phyloP scores from a whole-genome alignment of 2,888 invertebrate species.

The Sturmia bella region DNA sequence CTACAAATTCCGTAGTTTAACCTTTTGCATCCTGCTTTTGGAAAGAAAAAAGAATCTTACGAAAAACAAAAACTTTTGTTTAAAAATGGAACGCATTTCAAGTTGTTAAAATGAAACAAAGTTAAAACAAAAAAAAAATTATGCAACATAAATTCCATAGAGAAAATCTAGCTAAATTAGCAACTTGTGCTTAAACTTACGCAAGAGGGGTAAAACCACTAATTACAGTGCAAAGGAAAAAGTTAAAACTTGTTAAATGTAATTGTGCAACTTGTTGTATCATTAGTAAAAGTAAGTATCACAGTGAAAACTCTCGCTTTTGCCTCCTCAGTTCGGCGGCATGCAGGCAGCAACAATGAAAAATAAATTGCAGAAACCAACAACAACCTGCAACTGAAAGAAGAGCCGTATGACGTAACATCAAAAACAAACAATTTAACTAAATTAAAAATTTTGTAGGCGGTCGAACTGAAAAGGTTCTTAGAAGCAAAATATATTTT shows the following conservation, averaged over 20 bases:
- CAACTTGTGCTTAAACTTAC: conserved; percentile 50
- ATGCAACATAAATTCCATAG: conserved; percentile 39
- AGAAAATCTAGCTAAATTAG: conserved; percentile 63
- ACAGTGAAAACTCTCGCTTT: conserved; percentile 47
- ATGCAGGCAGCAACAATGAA: conserved; percentile 1
- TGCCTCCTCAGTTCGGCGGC: conserved; percentile 14
- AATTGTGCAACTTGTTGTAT: conserved; percentile 58
- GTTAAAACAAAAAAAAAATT: neutral
- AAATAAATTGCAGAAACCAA: neutral
- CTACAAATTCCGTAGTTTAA: conserved; percentile 10
- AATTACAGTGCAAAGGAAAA: conserved; percentile 50
- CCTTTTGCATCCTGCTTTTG: conserved; percentile 2
- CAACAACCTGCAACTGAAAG: conserved; percentile 20
- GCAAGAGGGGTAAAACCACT: conserved; percentile 46
- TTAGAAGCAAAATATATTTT: too few relatives aligned
- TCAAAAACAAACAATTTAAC: conserved; percentile 22
- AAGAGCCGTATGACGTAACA: conserved; percentile 22
- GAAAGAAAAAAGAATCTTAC: neutral
- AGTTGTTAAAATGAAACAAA: neutral
- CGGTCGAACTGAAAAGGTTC: neutral
- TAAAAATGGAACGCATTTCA: too few relatives aligned
- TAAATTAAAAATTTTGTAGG: neutral
- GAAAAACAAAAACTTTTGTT: conserved; percentile 16
- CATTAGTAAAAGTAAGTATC: conserved; percentile 54
- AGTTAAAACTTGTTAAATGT: conserved; percentile 56